Evolutionary conservation across 2,888 invertebrate genomes (phyloP).

Genomic region (Dicyrtoma fusca): DNA sequence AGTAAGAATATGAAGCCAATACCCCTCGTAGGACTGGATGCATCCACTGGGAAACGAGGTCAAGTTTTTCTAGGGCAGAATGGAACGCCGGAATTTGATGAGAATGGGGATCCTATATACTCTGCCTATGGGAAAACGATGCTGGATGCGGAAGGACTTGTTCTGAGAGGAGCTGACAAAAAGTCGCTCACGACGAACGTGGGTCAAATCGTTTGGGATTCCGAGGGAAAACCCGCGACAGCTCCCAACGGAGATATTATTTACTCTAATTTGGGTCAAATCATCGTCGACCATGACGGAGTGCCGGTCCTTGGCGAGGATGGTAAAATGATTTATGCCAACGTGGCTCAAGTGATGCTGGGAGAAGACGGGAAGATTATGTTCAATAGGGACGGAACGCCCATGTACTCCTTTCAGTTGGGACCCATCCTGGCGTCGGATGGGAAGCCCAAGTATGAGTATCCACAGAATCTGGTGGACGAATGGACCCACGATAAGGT

Average conservation of each 20-base stretch:
- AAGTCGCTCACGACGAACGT: background rate
- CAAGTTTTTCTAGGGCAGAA: constrained; percentile 10
- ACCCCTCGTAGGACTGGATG: no score
- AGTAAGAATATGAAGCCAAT: background rate
- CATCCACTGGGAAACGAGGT: background rate
- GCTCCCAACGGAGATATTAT: constrained; percentile 13
- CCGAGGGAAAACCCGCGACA: constrained; percentile 4
- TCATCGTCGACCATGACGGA: constrained; percentile 1
- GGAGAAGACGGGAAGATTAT: constrained; percentile 12
- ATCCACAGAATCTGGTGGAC: no score
- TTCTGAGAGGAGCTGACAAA: constrained; percentile 6
- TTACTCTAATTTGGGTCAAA: constrained; percentile 23
- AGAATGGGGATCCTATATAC: constrained; percentile 2
- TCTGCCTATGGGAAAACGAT: background rate
- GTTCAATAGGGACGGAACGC: constrained; percentile 13
- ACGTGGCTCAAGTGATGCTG: constrained; percentile 29
- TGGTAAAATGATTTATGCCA: constrained; percentile 14
- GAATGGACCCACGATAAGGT: background rate
- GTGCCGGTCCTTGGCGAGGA: constrained; percentile 14
- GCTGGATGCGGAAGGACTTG: constrained; percentile 11
- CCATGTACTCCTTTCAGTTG: constrained; percentile 2
- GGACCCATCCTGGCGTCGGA: background rate
- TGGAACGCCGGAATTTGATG: constrained; percentile 13
- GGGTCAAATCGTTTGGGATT: background rate
- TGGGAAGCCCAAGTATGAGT: no score